Conservation (phyloP, 2,888 invertebrate genomes). For the Selenia dentaria region DNA sequence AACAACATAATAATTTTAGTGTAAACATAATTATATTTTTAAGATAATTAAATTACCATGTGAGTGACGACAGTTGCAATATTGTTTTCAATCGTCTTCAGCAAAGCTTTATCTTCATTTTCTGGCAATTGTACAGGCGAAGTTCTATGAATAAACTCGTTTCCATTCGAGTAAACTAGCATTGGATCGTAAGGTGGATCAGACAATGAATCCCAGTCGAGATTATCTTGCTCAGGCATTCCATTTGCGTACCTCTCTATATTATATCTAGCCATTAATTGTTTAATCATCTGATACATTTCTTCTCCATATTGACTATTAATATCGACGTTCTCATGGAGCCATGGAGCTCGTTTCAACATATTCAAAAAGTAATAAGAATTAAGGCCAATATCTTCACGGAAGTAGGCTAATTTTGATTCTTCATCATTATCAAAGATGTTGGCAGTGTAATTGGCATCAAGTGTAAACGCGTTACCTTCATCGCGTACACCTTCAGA, state of each 20-base stretch:
- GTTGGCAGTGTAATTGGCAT: conserved; percentile 68
- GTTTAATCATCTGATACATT: conserved; percentile 86
- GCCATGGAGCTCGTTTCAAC: conserved; percentile 84
- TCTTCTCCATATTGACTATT: conserved; percentile 84
- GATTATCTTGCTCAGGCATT: conserved; percentile 81
- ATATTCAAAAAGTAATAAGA: conserved; percentile 85
- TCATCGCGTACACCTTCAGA: conserved; percentile 56
- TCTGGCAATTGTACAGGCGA: conserved; percentile 64
- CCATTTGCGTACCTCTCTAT: conserved; percentile 89
- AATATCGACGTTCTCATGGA: conserved; percentile 63
- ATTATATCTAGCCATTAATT: conserved; percentile 88
- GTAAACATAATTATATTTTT: conserved; percentile 16
- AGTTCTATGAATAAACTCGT: conserved; percentile 84
- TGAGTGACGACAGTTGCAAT: conserved; percentile 53
- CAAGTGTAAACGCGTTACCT: conserved; percentile 65
- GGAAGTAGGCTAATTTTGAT: conserved; percentile 87
- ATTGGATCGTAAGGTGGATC: conserved; percentile 84
- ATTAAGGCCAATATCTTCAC: conserved; percentile 89
- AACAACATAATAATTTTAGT: background rate
- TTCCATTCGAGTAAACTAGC: conserved; percentile 86
- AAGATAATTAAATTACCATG: no score
- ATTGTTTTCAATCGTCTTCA: conserved; percentile 67
- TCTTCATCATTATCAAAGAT: conserved; percentile 76
- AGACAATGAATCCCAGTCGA: conserved; percentile 78
- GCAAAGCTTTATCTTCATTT: conserved; percentile 47